Conservation (phyloP, 2,797 vertebrate genomes). For the Sternarchorhynchus goeldii region DNA sequence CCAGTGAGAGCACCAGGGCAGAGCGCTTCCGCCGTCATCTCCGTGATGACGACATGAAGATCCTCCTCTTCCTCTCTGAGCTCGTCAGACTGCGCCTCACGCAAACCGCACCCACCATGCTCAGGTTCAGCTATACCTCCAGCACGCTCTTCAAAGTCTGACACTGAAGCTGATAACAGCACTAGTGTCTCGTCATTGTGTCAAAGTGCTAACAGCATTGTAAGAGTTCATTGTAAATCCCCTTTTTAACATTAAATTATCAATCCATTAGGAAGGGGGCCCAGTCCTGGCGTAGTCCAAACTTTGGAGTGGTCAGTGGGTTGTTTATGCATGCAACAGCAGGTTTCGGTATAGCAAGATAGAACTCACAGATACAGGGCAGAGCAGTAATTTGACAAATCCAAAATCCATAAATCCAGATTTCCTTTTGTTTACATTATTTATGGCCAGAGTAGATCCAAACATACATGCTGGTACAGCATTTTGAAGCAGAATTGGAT, state of each 20-base stretch:
- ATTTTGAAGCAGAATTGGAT: background rate
- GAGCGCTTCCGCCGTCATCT: conserved; percentile 4
- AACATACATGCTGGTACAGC: background rate
- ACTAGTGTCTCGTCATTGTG: background rate
- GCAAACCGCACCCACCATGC: conserved; percentile 73
- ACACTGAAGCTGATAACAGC: background rate
- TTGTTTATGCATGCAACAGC: background rate
- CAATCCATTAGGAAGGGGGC: no score
- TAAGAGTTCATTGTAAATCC: no score
- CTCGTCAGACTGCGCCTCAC: conserved; percentile 83
- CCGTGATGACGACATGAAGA: conserved; percentile 77
- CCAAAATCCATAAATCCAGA: conserved; percentile 19
- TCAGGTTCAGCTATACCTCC: conserved; percentile 85
- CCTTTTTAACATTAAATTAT: no score
- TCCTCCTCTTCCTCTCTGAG: conserved; percentile 87
- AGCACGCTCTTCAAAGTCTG: conserved; percentile 48
- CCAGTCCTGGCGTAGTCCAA: no score
- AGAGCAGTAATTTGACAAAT: conserved; percentile 10
- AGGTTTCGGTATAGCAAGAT: background rate
- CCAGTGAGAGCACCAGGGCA: conserved; percentile 54
- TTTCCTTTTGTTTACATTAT: conserved; percentile 25
- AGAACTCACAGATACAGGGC: no score
- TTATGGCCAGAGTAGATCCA: background rate
- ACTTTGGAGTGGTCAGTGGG: no score
- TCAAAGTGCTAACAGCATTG: background rate